Conservation (phyloP, 1,140 invertebrate species). For the Nephila pilipes region DNA sequence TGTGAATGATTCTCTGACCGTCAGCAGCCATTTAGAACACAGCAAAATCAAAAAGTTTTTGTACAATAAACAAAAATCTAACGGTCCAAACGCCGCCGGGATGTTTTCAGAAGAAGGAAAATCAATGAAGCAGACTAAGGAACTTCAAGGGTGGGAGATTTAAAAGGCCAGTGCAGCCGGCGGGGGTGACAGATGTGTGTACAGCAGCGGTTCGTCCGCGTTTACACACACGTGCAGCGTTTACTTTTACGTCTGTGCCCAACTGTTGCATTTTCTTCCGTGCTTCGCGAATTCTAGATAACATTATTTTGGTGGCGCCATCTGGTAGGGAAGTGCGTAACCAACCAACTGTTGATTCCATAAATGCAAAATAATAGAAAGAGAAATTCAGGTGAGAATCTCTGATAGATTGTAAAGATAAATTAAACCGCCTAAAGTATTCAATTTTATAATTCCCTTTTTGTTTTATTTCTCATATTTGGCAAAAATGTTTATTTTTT, state of each 20-base stretch:
- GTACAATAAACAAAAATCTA: not conserved
- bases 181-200: constrained; percentile 44
- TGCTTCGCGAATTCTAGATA: not conserved
- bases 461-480: no score
- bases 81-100: not conserved
- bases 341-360: constrained; percentile 65
- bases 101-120: not conserved
- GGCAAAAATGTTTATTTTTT: no score
- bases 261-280: constrained; percentile 49
- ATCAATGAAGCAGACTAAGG: not conserved
- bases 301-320: constrained; percentile 63
- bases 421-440: no score
- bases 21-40: constrained; percentile 52
- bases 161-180: not conserved
- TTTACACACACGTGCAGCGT: constrained; percentile 47
- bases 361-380: no score
- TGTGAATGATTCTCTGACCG: constrained; percentile 55
- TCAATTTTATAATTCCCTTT: no score
- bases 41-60: not conserved
- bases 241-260: constrained; percentile 44
- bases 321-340: not conserved
- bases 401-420: no score
- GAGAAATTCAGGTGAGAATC: no score
- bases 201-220: constrained; percentile 34
- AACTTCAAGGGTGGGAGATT: constrained; percentile 3